These are phyloP conservation scores for Microctenopoma steveboyesi DNA, from an alignment of 2,797 vertebrate species.

Conservation along the genomic window DNA sequence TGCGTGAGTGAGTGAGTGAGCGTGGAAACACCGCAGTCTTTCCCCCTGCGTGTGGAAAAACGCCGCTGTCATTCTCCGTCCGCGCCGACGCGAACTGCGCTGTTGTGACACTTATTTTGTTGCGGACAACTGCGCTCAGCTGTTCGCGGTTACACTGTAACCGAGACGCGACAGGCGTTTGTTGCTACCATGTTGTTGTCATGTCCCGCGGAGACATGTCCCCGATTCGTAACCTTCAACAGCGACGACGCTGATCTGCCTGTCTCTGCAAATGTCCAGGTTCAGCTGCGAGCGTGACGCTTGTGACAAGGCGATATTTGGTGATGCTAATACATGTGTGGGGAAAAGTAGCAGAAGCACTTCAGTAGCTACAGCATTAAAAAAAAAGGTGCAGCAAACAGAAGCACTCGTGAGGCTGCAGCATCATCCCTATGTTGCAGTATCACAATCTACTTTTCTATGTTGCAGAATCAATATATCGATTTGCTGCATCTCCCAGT, in stretches of 20 bases:
- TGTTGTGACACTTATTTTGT: conserved; percentile 54
- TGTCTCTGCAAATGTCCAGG: background rate
- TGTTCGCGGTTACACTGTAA: conserved; percentile 52
- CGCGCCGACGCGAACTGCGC: conserved; percentile 34
- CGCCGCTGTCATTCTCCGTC: conserved; percentile 57
- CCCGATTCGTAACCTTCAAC: conserved; percentile 30
- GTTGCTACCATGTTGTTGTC: conserved; percentile 63
- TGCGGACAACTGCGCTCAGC: conserved; percentile 54
- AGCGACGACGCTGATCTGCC: background rate
- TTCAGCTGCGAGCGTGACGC: background rate
- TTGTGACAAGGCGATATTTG: too few species aligned
- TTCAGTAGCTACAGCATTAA: background rate
- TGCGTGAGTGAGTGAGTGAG: conserved; percentile 1
- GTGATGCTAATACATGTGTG: too few species aligned
- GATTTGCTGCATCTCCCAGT: conserved; percentile 2
- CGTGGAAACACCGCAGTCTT: conserved; percentile 57
- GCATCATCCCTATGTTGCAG: background rate
- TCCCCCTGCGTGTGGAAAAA: conserved; percentile 32
- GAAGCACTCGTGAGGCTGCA: too few species aligned
- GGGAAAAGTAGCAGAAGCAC: too few species aligned
- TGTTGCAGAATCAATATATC: background rate
- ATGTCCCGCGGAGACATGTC: conserved; percentile 48
- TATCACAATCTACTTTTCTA: background rate
- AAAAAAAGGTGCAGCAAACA: background rate
- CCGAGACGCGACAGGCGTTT: conserved; percentile 49